Percentiles rank a stretch among this genome's conserved stretches.
These are phyloP conservation scores for Hyposoter didymator DNA, from an alignment of 2,888 invertebrate genomes.

Conservation along the genomic window DNA sequence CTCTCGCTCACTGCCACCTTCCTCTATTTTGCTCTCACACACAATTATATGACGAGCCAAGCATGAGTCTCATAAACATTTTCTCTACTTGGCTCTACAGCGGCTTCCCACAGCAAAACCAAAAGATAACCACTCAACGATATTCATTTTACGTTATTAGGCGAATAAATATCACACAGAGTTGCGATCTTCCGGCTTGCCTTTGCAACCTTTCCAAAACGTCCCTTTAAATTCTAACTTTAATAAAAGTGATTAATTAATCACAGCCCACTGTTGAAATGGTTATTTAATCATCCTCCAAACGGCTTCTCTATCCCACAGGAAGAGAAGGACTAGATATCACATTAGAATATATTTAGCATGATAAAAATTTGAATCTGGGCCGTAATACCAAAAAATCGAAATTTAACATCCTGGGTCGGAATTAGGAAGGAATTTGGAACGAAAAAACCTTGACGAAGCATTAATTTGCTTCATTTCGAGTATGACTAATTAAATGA, in stretches of 20 bases:
- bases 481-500: neutral
- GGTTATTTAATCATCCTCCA: neutral
- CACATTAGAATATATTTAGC: neutral
- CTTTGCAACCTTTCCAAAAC: neutral
- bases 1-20: neutral
- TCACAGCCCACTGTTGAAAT: neutral
- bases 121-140: conserved; percentile 13
- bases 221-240: neutral
- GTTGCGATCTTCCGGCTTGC: neutral
- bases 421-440: neutral
- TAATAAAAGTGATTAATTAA: neutral
- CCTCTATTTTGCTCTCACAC: conserved; percentile 18
- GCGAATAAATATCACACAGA: neutral
- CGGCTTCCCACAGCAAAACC: conserved; percentile 9
- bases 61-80: conserved; percentile 40
- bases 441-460: neutral
- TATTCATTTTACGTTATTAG: conserved; percentile 14
- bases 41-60: conserved; percentile 7
- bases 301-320: neutral
- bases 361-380: neutral
- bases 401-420: neutral
- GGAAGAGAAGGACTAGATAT: too few relatives aligned
- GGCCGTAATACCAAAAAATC: neutral
- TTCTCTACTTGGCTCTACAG: conserved; percentile 25
- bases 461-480: neutral